Evolutionary conservation across 2,797 vertebrate species (phyloP).

Genomic region (Tapirus indicus): DNA sequence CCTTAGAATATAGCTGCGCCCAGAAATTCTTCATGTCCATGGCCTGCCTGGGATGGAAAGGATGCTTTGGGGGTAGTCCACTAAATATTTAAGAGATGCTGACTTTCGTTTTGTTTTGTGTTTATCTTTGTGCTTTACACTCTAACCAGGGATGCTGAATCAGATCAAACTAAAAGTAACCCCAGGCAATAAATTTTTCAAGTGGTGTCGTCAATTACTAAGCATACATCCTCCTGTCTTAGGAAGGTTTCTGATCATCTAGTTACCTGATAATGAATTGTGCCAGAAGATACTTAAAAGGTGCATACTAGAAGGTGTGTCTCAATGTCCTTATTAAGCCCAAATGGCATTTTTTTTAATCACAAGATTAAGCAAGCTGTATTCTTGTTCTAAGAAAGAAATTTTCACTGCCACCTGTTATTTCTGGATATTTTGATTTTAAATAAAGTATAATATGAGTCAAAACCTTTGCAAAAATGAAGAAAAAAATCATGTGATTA

Average conservation of each 20-base stretch:
- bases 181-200: constrained; percentile 42
- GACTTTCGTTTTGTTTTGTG: neutral
- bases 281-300: neutral
- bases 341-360: neutral
- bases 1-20: neutral
- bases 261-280: constrained; percentile 30
- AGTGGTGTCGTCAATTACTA: constrained; percentile 45
- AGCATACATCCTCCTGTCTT: neutral
- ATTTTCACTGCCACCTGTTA: neutral
- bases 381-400: neutral
- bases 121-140: neutral
- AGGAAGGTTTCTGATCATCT: constrained; percentile 41
- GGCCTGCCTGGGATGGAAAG: neutral
- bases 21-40: neutral
- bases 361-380: neutral
- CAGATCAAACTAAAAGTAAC: constrained; percentile 48
- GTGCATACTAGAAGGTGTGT: neutral
- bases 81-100: neutral
- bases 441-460: neutral
- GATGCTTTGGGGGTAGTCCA: neutral
- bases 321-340: neutral
- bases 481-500: neutral
- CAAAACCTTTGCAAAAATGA: neutral
- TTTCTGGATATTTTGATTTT: constrained; percentile 43
- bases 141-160: neutral